Evolutionary conservation across 2,797 vertebrate genomes (phyloP).

Genomic region (Trichosurus vulpecula): DNA sequence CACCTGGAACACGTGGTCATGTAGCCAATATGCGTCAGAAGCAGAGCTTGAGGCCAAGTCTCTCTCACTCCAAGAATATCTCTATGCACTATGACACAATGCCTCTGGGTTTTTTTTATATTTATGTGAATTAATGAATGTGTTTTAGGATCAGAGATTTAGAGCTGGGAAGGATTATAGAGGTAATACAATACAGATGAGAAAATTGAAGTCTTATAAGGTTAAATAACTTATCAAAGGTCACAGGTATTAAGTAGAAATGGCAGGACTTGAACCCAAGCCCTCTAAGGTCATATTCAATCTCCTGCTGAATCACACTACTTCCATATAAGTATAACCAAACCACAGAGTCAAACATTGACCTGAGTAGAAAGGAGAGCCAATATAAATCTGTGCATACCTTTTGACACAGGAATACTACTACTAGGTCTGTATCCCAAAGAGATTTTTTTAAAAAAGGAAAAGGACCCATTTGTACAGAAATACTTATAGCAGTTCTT

Average conservation of each 20-base stretch:
- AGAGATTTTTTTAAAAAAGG: neutral
- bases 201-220: neutral
- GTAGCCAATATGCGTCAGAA: neutral
- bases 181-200: neutral
- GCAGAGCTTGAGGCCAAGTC: neutral
- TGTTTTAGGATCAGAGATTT: neutral
- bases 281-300: neutral
- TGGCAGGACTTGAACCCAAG: neutral
- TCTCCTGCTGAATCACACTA: neutral
- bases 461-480: neutral
- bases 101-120: neutral
- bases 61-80: neutral
- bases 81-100: neutral
- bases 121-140: neutral
- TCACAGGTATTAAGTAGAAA: neutral
- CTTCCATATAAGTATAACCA: neutral
- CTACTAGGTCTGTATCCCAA: neutral
- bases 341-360: neutral
- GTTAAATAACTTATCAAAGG: neutral
- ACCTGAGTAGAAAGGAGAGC: neutral
- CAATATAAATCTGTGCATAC: neutral
- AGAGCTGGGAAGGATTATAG: neutral
- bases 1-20: neutral
- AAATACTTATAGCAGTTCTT: neutral
- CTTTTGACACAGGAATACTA: neutral